phyloP scores from a whole-genome alignment of 2,888 invertebrate species.

The Metallyticus violacea region DNA sequence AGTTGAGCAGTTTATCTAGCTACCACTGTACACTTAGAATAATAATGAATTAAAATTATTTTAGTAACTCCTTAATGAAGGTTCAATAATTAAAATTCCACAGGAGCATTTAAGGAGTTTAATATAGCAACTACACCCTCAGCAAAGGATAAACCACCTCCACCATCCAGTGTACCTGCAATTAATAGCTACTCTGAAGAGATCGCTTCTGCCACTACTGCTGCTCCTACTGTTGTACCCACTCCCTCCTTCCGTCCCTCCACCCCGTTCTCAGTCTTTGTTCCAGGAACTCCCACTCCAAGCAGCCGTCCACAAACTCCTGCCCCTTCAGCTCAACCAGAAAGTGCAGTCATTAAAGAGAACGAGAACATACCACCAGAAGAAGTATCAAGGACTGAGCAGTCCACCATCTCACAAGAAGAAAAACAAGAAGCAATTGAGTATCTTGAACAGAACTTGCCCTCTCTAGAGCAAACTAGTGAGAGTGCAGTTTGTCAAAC shows the following conservation, averaged over 20 bases:
- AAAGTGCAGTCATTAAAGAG: not conserved
- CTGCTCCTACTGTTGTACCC: not conserved
- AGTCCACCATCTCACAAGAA: not conserved
- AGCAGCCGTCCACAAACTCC: not conserved
- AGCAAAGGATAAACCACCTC: not conserved
- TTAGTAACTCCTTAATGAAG: not conserved
- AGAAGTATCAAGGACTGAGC: not conserved
- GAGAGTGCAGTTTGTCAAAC: not conserved
- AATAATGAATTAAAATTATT: too few species aligned
- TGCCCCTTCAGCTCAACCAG: not conserved
- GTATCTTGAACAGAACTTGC: not conserved
- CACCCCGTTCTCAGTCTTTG: slow-evolving; percentile 22
- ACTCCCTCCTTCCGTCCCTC: slow-evolving; percentile 16
- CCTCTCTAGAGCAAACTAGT: not conserved
- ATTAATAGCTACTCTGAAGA: slow-evolving; percentile 30
- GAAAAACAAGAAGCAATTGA: not conserved
- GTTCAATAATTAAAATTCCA: slow-evolving; percentile 9
- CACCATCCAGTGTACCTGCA: slow-evolving; percentile 15
- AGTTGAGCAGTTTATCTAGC: too few species aligned
- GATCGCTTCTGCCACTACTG: not conserved
- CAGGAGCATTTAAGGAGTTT: slow-evolving; percentile 33
- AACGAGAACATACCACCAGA: not conserved
- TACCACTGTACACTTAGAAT: too few species aligned
- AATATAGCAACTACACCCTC: slow-evolving; percentile 18
- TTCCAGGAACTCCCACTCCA: slow-evolving; percentile 6